These are phyloP conservation scores for Alitta virens DNA, from an alignment of 2,888 invertebrate genomes.

Conservation along the genomic window DNA sequence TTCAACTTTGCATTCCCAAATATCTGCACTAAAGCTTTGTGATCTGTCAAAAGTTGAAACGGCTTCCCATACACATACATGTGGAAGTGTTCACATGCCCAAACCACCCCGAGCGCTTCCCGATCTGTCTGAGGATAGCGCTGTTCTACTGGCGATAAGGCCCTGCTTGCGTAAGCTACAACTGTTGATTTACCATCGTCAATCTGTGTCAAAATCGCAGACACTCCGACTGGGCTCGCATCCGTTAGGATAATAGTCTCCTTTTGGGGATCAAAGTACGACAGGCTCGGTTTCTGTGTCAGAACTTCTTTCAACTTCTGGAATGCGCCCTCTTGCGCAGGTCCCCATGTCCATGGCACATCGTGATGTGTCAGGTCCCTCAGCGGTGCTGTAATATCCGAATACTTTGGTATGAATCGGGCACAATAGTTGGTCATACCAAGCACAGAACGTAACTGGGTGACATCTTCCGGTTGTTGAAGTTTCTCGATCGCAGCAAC, in stretches of 20 bases:
- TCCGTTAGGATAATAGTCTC: too few species aligned
- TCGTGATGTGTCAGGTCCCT: not conserved
- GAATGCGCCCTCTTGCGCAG: not conserved
- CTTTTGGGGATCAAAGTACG: not conserved
- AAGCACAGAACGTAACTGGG: slow-evolving; percentile 32
- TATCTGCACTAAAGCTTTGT: slow-evolving; percentile 16
- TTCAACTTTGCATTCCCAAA: slow-evolving; percentile 22
- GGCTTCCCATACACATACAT: slow-evolving; percentile 18
- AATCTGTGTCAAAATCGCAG: slow-evolving; percentile 17
- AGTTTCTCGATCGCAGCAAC: slow-evolving; percentile 17
- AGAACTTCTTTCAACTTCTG: not conserved
- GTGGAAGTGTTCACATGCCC: slow-evolving; percentile 24
- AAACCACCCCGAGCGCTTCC: slow-evolving; percentile 26
- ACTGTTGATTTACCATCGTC: slow-evolving; percentile 6
- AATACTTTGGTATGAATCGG: not conserved
- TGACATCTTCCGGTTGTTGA: slow-evolving; percentile 29
- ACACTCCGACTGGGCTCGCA: slow-evolving; percentile 25
- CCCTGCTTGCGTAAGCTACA: slow-evolving; percentile 20
- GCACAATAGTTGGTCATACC: slow-evolving; percentile 22
- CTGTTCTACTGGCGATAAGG: slow-evolving; percentile 20
- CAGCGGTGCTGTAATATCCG: not conserved
- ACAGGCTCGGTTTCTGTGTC: not conserved
- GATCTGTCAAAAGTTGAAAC: slow-evolving; percentile 26
- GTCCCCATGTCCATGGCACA: not conserved
- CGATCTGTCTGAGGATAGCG: slow-evolving; percentile 27